Base-by-base conservation (phyloP, 2,888 invertebrate species). In the Torymus aiolomorphi region DNA sequence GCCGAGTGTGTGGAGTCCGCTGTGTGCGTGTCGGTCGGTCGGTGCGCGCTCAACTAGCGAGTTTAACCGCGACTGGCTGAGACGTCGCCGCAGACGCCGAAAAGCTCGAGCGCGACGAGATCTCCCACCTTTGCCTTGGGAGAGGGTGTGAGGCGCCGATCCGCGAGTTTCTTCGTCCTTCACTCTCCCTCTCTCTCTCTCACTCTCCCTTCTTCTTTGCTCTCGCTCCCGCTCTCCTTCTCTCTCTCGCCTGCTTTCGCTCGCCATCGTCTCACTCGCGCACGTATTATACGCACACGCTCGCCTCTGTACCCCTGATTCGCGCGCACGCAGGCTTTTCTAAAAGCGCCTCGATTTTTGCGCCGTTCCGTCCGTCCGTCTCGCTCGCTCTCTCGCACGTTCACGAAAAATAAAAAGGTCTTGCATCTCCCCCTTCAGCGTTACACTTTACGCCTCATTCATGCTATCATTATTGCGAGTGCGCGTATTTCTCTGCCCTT, bases 1-100 rank as follows among this genome's bases (percentile, higher is more conserved):
- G 42, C n/a, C 31, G 31, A 4, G 1, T 13, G 13, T 12, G 67
- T 65, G 11, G 20, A 5, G 18, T 56, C 11, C 61, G 11, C 51
- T 16, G 20, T 18, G 67, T 13, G 52, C 42, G 42, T 72, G 57
- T 82, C 80, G 70, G 61, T 83, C 71, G 71, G 78, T 78, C 78
- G 79, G 75, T 73, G 82, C 78, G 88, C 86, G 87, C 86, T 87
- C 87, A 86, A 88, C 87, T 88, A 87, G 88, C 87, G 87, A 88
- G 89, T 88, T 86, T 87, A 88, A 86, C 88, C 86, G 86, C 87
- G 88, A 90, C 90, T 90, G 89, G 84, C 85, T 83, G 85, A 82
- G 81, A 81, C 81, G 69, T 69, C 74, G 51, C 65, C 63, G 31
- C 75, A 49, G 80, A 76, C 31, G 31, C 82, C 81, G 84, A 84